Conservation (phyloP, 2,888 invertebrate species). For the Torymus aiolomorphi region DNA sequence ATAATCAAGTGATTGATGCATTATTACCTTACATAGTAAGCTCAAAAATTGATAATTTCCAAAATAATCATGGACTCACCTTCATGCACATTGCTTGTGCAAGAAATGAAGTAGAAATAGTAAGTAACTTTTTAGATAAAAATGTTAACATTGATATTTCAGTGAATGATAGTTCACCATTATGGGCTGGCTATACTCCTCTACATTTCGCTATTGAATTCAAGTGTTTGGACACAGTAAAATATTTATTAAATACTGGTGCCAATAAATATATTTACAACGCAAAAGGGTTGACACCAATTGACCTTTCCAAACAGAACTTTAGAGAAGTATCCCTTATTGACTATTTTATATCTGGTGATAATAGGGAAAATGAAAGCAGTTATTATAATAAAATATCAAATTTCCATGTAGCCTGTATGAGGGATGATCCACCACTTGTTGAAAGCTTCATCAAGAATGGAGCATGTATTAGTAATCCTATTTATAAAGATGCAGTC, state of each 20-base stretch:
- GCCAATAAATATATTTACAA: not conserved
- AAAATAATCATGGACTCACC: not conserved
- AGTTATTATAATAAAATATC: not conserved
- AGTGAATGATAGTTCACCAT: not conserved
- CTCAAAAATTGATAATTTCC: not conserved
- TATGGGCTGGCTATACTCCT: conserved; percentile 28
- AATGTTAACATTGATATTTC: not conserved
- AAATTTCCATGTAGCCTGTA: conserved; percentile 26
- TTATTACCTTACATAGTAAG: not conserved
- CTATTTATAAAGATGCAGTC: not conserved
- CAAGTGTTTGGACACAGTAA: not conserved
- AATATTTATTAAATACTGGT: not conserved
- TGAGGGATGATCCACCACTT: not conserved
- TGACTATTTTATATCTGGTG: not conserved
- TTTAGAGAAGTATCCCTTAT: not conserved
- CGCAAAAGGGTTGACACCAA: not conserved
- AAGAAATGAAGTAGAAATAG: conserved; percentile 9
- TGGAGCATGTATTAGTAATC: not conserved
- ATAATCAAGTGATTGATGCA: not conserved
- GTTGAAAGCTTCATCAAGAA: conserved; percentile 23
- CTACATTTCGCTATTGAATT: conserved; percentile 41
- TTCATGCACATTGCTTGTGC: conserved; percentile 40
- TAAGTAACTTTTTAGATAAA: not conserved
- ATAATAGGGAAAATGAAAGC: not conserved
- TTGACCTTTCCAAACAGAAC: not conserved